Evolutionary conservation across 2,888 invertebrate genomes (phyloP), one percentile per base, ranked within the genome.

Genomic region (Brachynemurus nebulosus): DNA sequence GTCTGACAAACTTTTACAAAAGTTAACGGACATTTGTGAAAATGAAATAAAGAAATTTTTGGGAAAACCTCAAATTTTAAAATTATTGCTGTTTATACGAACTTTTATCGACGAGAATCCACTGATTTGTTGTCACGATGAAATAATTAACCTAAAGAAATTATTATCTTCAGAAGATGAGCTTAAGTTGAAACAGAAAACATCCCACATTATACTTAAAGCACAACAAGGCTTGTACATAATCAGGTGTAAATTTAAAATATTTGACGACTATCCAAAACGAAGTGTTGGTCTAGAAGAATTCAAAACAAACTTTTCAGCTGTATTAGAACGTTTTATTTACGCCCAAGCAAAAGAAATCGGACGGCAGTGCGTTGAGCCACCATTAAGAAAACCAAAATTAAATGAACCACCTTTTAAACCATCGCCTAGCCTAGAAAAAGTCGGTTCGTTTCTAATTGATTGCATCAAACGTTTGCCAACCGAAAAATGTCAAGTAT

Each of bases 251-350:
- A 71, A 68, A 52, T 61, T 80, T 19, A 53, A 61, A 6, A 64
- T 84, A 11, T 80, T 82, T 9, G 73, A 78, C 47, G 62, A 72
- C 49, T 84, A 84, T 61, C 82, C 82, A 1, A n/a, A n/a, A n/a
- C n/a, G n/a, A 27, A 38, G 9, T 62, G 64, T 57, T 54, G 77
- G 77, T 40, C 58, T 80, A 39, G 68, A 71, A 50, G 65, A 74
- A 50, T 62, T 67, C 12, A 72, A 77, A 38, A 73, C 76, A 40
- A 82, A 81, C 63, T 76, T 82, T 53, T 78, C 83, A 4, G 63
- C 68, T 8, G 60, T 76, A 3, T 69, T 84, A 49, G 65, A 65
- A 49, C 63, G 72, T 1, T 78, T 74, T 57, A 70, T 82, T 50
- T 59, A 71, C 46, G 78, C 71, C 0, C 81, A 84, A 59, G 72